phyloP scores from a whole-genome alignment of 2,113 vertebrate genomes.

The Chauna torquata region DNA sequence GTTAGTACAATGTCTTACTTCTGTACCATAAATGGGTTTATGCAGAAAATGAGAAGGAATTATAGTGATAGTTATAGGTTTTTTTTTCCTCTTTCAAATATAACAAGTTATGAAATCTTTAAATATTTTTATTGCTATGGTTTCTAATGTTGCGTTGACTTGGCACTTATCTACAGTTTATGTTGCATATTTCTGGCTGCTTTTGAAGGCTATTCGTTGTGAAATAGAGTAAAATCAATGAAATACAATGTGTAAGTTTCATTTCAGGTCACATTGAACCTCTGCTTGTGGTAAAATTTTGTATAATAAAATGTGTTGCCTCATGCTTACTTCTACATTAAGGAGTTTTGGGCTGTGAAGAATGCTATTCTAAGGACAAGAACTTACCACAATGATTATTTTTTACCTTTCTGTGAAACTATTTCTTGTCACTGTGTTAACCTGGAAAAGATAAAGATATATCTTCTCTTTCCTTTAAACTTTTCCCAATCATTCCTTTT shows the following conservation, averaged over 20 bases:
- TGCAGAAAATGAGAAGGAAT: not conserved
- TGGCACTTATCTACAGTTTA: not conserved
- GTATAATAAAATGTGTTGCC: not conserved
- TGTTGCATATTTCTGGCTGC: not conserved
- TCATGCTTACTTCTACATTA: not conserved
- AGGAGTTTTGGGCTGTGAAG: not conserved
- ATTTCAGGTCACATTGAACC: not conserved
- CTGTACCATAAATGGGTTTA: not conserved
- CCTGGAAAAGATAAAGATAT: conserved; percentile 49
- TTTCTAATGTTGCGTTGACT: not conserved
- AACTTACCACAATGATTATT: not conserved
- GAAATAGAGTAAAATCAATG: not conserved
- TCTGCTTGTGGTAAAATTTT: not conserved
- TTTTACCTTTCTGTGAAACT: not conserved
- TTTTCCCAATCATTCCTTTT: conserved; percentile 24
- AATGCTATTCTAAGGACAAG: not conserved
- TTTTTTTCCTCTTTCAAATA: not conserved
- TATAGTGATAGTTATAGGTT: not conserved
- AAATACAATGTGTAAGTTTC: not conserved
- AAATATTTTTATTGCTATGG: not conserved
- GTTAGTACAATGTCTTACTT: not conserved
- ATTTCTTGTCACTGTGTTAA: conserved; percentile 10
- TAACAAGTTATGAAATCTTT: not conserved
- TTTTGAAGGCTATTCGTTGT: not conserved
- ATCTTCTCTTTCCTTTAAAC: conserved; percentile 56